Evolutionary conservation across 2,888 invertebrate genomes (phyloP).

Genomic region (Lagria hirta): DNA sequence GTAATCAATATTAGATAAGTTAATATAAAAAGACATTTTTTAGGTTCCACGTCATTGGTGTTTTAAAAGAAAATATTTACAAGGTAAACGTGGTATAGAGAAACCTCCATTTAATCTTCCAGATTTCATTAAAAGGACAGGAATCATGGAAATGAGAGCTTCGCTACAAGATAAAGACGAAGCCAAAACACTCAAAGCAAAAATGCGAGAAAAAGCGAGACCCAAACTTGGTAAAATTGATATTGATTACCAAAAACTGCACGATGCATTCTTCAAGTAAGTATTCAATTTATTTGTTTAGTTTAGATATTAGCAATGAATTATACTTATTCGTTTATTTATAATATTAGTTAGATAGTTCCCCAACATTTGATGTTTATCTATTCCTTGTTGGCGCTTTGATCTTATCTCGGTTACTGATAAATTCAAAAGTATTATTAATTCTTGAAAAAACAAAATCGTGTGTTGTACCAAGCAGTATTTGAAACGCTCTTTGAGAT

Average conservation of each 20-base stretch:
- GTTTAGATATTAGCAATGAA: slow-evolving; percentile 7
- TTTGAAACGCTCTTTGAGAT: too few relatives aligned
- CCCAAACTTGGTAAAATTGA: slow-evolving; percentile 99
- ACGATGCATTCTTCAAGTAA: slow-evolving; percentile 97
- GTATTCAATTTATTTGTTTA: slow-evolving; percentile 35
- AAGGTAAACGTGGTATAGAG: slow-evolving; percentile 96
- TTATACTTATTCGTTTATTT: too few relatives aligned
- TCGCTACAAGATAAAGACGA: slow-evolving; percentile 98
- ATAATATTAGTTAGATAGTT: too few relatives aligned
- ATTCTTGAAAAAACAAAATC: too few relatives aligned
- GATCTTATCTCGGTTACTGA: too few relatives aligned
- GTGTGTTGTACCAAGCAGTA: too few relatives aligned
- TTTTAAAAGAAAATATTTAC: slow-evolving; percentile 83
- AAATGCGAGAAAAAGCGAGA: slow-evolving; percentile 94
- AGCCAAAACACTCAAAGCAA: slow-evolving; percentile 90
- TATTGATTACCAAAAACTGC: slow-evolving; percentile 98
- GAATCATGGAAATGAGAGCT: slow-evolving; percentile 99
- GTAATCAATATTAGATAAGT: too few relatives aligned
- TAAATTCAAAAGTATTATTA: too few relatives aligned
- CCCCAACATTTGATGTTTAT: too few relatives aligned
- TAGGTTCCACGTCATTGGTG: slow-evolving; percentile 96
- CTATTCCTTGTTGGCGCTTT: too few relatives aligned
- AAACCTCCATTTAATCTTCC: slow-evolving; percentile 98
- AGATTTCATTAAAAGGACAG: slow-evolving; percentile 97
- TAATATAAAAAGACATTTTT: too few relatives aligned